These are phyloP conservation scores for Corbicula japonica DNA, from an alignment of 2,888 invertebrate species.

Conservation along the genomic window DNA sequence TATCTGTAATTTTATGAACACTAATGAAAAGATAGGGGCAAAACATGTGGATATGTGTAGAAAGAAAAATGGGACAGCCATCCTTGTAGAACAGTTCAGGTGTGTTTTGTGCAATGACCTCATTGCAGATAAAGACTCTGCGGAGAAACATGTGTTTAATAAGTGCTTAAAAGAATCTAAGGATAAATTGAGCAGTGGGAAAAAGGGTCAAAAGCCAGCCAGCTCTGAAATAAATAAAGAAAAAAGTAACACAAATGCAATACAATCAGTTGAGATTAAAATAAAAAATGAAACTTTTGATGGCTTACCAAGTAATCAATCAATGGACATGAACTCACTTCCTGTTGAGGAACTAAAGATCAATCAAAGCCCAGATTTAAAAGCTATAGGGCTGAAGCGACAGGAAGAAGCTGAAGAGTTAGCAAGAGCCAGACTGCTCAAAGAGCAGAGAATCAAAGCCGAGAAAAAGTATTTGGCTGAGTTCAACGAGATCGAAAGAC, in stretches of 20 bases:
- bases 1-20: constrained; percentile 52
- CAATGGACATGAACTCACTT: too few species aligned
- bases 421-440: constrained; percentile 14
- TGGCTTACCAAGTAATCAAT: too few species aligned
- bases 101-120: constrained; percentile 61
- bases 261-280: too few species aligned
- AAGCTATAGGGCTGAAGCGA: too few species aligned
- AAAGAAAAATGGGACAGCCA: constrained; percentile 29
- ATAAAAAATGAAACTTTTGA: too few species aligned
- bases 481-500: constrained; percentile 49
- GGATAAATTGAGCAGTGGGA: not conserved
- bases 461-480: constrained; percentile 51
- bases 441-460: constrained; percentile 29
- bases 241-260: too few species aligned
- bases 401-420: not conserved
- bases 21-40: constrained; percentile 40
- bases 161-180: too few species aligned
- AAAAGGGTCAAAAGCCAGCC: not conserved
- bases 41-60: constrained; percentile 57
- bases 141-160: too few species aligned
- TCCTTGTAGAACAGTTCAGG: constrained; percentile 31
- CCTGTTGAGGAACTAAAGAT: too few species aligned
- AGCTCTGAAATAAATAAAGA: not conserved
- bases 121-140: not conserved
- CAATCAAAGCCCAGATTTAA: too few species aligned